phyloP scores from a whole-genome alignment of 1,140 invertebrate genomes.

The Brachionus plicatilis region DNA sequence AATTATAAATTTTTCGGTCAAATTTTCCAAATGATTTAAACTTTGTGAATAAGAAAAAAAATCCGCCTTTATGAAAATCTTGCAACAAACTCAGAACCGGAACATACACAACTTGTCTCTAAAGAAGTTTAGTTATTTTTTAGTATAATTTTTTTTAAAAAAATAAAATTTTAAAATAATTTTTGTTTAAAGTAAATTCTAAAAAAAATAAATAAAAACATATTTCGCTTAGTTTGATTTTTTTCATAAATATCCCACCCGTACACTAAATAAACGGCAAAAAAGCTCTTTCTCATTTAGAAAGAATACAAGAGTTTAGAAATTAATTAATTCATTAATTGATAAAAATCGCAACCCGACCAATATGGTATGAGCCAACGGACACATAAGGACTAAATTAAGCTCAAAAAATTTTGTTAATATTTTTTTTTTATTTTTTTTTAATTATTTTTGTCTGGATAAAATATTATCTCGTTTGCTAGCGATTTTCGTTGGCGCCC shows the following conservation, averaged over 20 bases:
- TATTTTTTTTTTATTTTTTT: neutral
- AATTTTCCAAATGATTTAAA: neutral
- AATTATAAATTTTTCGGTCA: neutral
- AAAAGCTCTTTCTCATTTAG: neutral
- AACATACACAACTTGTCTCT: neutral
- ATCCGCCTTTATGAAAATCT: neutral
- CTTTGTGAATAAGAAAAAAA: neutral
- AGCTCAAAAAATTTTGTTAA: conserved; percentile 10
- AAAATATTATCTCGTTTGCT: neutral
- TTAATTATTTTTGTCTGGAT: conserved; percentile 4
- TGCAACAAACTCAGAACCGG: neutral
- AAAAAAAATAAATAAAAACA: neutral
- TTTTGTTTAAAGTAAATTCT: neutral
- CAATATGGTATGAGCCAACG: neutral
- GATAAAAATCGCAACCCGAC: neutral
- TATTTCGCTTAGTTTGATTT: neutral
- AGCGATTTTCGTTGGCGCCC: neutral
- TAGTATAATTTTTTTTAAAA: neutral
- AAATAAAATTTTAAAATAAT: neutral
- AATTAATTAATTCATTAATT: conserved; percentile 25
- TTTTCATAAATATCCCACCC: neutral
- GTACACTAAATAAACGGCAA: neutral
- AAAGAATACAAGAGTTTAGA: neutral
- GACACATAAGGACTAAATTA: neutral
- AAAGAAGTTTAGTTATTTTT: neutral